phyloP scores from a whole-genome alignment of 2,113 vertebrate genomes.

The Eulemur macaco region DNA sequence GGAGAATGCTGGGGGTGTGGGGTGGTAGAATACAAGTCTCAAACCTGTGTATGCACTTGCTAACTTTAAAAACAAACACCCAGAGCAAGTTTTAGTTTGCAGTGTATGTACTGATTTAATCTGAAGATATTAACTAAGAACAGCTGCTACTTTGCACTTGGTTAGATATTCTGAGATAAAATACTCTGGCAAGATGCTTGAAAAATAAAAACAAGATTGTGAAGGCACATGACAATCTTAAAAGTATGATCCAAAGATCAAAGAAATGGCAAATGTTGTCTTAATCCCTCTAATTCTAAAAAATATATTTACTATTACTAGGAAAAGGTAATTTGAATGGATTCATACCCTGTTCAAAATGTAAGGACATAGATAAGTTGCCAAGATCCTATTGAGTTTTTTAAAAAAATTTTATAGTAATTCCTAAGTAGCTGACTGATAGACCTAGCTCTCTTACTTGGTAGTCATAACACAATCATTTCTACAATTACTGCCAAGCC shows the following conservation, averaged over 20 bases:
- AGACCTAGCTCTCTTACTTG: constrained; percentile 47
- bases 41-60: background rate
- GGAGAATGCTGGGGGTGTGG: background rate
- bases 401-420: constrained; percentile 32
- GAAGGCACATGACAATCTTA: constrained; percentile 40
- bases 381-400: constrained; percentile 15
- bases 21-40: background rate
- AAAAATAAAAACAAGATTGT: constrained; percentile 57
- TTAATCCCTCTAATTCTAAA: constrained; percentile 41
- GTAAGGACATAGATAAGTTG: background rate
- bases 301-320: background rate
- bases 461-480: constrained; percentile 65
- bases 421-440: constrained; percentile 22
- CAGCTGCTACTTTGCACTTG: constrained; percentile 54
- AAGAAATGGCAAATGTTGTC: constrained; percentile 35
- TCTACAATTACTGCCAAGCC: constrained; percentile 61
- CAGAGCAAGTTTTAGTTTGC: constrained; percentile 27
- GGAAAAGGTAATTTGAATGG: background rate
- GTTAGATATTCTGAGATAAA: constrained; percentile 67
- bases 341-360: background rate
- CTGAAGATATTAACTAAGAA: constrained; percentile 59
- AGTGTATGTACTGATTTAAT: constrained; percentile 53
- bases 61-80: constrained; percentile 30
- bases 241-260: constrained; percentile 53
- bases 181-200: constrained; percentile 57